A percentile compares a stretch with the other conserved stretches of the same genome.
Evolutionary conservation across 2,797 vertebrate species (phyloP).

Genomic region (Pristis pectinata): DNA sequence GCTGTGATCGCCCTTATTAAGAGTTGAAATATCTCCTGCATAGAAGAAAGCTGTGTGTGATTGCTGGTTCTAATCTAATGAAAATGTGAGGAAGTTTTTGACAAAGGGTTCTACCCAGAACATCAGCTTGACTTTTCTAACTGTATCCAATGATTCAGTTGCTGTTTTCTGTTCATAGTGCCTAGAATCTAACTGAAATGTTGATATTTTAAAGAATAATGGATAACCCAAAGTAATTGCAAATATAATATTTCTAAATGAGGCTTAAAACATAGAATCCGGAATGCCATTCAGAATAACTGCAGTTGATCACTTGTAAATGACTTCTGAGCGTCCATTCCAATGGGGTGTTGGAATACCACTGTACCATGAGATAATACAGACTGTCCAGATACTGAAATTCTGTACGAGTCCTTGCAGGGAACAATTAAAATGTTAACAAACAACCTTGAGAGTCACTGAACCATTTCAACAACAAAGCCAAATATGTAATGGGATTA

Average conservation of each 20-base stretch:
- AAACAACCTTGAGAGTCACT: not conserved
- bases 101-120: conserved; percentile 12
- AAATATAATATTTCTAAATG: not conserved
- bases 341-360: not conserved
- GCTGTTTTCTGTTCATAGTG: not conserved
- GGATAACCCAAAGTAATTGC: not conserved
- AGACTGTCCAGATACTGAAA: not conserved
- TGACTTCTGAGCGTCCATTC: not conserved
- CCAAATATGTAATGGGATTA: conserved; percentile 23
- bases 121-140: not conserved
- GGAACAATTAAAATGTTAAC: conserved; percentile 7
- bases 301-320: not conserved
- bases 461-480: not conserved
- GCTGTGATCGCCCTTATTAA: not conserved
- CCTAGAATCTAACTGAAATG: not conserved
- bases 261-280: not conserved
- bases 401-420: not conserved
- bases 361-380: not conserved
- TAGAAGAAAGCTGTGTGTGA: not conserved
- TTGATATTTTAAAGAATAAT: not conserved
- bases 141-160: not conserved
- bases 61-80: not conserved
- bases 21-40: not conserved
- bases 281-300: not conserved
- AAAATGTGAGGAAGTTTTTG: not conserved